These are phyloP conservation scores for Mirounga angustirostris DNA, from an alignment of 2,113 vertebrate species.

Conservation along the genomic window DNA sequence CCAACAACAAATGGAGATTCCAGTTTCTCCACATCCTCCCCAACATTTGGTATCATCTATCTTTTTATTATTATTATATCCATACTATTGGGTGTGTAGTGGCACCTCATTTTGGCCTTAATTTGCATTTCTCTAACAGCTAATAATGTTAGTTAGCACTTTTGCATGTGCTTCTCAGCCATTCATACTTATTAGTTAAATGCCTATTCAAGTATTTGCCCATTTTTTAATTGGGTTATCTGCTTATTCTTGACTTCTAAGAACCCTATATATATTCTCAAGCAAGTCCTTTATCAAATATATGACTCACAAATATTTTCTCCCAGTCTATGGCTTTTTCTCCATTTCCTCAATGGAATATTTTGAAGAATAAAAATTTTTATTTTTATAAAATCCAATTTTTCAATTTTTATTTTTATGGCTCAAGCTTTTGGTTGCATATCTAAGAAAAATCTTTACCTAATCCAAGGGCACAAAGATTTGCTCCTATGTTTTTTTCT, in stretches of 20 bases:
- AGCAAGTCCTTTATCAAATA: neutral
- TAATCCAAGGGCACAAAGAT: neutral
- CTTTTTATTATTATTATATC: neutral
- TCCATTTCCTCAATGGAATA: neutral
- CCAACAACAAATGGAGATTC: neutral
- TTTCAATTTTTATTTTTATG: neutral
- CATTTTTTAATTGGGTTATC: neutral
- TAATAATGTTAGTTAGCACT: neutral
- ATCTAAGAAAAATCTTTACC: neutral
- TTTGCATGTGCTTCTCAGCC: neutral
- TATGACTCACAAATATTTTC: neutral
- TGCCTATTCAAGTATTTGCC: neutral
- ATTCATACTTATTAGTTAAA: neutral
- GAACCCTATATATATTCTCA: neutral
- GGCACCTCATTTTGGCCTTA: neutral
- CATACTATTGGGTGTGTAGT: neutral
- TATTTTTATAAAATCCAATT: neutral
- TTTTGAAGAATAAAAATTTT: neutral
- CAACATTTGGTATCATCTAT: neutral
- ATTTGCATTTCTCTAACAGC: neutral
- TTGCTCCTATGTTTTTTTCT: neutral
- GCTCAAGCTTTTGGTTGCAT: neutral
- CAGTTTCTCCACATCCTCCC: neutral
- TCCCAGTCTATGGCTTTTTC: neutral
- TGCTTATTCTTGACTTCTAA: no score